These are phyloP conservation scores for Cheirogaleus major DNA, from an alignment of 2,797 vertebrate species.

Conservation along the genomic window DNA sequence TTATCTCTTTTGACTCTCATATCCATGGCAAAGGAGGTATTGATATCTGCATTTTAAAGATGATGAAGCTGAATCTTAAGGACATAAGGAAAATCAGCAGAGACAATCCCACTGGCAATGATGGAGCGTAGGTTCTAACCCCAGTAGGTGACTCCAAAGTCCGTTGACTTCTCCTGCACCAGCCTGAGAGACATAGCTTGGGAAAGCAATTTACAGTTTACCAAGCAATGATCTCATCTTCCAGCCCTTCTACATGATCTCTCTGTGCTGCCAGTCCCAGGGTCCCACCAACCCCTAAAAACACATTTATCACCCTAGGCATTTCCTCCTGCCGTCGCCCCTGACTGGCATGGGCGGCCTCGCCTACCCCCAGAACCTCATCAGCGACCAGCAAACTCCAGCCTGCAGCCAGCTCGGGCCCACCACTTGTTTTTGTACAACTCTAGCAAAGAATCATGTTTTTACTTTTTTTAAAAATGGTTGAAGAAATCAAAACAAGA, in stretches of 20 bases:
- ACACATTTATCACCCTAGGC: neutral
- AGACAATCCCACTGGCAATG: neutral
- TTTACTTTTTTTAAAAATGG: neutral
- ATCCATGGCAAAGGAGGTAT: neutral
- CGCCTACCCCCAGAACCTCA: no score
- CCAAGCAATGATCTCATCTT: neutral
- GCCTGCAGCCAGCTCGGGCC: neutral
- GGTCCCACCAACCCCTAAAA: neutral
- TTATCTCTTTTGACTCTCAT: neutral
- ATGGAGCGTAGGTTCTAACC: no score
- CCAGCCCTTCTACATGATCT: neutral
- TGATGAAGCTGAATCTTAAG: neutral
- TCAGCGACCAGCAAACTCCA: neutral
- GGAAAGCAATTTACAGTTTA: neutral
- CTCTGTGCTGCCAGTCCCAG: neutral
- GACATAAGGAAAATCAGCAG: neutral
- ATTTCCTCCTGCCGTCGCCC: neutral
- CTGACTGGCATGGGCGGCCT: neutral
- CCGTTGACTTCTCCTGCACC: neutral
- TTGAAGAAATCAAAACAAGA: neutral
- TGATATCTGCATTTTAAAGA: neutral
- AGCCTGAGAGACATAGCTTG: neutral
- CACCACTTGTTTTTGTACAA: neutral
- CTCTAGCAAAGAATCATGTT: neutral
- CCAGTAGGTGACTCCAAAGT: neutral